Conservation (phyloP, 2,888 invertebrate species). For the Heliconius ismenius region DNA sequence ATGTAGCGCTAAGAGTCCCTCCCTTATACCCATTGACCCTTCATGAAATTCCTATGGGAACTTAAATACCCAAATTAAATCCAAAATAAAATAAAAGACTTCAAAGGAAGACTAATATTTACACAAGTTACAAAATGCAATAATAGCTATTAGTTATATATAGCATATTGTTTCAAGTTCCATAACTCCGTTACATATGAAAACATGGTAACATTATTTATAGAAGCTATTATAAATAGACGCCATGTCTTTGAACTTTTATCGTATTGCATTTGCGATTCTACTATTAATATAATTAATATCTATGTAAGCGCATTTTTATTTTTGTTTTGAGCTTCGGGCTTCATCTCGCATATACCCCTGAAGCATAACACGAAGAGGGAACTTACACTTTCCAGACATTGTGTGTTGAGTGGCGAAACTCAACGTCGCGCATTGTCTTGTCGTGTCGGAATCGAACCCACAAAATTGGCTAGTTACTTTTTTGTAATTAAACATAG, state of each 20-base stretch:
- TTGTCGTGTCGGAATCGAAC: not conserved
- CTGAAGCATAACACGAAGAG: not conserved
- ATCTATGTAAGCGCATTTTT: not conserved
- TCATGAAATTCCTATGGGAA: too few species aligned
- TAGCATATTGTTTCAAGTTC: not conserved
- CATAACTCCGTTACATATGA: not conserved
- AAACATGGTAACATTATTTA: not conserved
- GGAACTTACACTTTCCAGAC: too few species aligned
- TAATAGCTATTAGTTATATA: not conserved
- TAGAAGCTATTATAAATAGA: slow-evolving; percentile 23
- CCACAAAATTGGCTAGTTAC: not conserved
- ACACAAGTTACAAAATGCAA: not conserved
- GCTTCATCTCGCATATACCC: not conserved
- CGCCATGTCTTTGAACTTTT: slow-evolving; percentile 25
- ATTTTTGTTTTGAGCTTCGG: not conserved
- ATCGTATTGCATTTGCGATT: slow-evolving; percentile 9
- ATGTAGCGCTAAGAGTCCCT: too few species aligned
- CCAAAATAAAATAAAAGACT: too few species aligned
- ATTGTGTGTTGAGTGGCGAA: not conserved
- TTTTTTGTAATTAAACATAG: not conserved
- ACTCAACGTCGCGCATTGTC: not conserved
- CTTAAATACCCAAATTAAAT: too few species aligned
- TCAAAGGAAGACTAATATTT: too few species aligned
- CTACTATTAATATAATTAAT: not conserved
- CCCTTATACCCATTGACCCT: too few species aligned